Evolutionary conservation across 2,888 invertebrate genomes (phyloP), one percentile per base, ranked within the genome.

Genomic region (Xylota segnis): DNA sequence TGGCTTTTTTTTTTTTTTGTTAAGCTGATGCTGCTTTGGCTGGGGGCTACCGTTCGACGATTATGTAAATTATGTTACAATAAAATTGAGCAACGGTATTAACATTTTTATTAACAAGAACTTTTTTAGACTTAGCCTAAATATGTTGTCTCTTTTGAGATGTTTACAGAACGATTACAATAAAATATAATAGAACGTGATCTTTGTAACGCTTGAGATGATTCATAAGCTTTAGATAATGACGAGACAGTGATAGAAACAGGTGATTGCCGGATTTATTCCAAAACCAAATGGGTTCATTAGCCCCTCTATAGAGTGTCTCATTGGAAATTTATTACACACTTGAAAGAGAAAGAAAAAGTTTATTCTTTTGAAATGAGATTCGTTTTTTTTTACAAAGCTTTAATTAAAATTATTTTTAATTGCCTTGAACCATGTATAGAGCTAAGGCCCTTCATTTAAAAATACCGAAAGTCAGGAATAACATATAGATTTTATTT

Each of bases 1-100:
- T 34, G 14, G 4, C 23, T 29, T 52, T 50, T 29, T 16, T 5
- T 29, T 14, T 12, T 29, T 52, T 50, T 29, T 16, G 10, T 29
- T 14, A n/a, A 23, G 34, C 4, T n/a, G 34, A n/a, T 23, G 65
- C 47, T 47, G 37, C 12, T 58, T 37, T 18, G 58, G 9, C 14
- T 12, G 3, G 2, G n/a, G 4, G 58, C 58, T 59, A 59, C 58
- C 37, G 58, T 59, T 43, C 10, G 14, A 9, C 14, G 58, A 59
- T 40, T 59, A 59, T 59, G 58, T n/a, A 18, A 59, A 59, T 58
- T 1, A 4, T 5, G 12, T 59, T 34, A 40, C 58, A 37, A 59
- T 59, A 18, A 58, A 34, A 37, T 14, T 23, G 37, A 58, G 5
- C 16, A 34, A 59, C 37, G 37, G 58, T 23, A 40, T 59, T 37